Base-by-base conservation (phyloP, 2,888 invertebrate species). In the Peribatodes rhomboidaria region DNA sequence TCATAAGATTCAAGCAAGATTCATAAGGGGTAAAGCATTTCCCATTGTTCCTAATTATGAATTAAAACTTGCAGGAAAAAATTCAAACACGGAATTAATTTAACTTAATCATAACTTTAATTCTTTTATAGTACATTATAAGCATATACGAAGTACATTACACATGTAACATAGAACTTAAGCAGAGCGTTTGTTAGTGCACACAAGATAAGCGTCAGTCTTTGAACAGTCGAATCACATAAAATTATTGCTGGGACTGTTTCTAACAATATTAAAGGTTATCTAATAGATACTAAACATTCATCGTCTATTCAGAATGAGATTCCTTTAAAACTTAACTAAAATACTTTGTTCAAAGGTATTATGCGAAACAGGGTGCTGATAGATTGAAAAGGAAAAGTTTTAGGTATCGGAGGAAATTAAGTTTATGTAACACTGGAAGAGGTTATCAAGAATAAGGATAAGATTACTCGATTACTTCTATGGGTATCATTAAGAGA, bases 181-280 rank as follows among this genome's bases (percentile, higher is more conserved):
- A 70, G 80, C 74, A 76, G 70, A 80, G 67, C 73, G 79, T 80
- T 81, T 78, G 60, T 82, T 83, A 83, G 85, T 86, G 85, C 87
- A 87, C 86, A 86, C 82, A 86, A 80, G 76, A 77, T 75, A 79
- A 80, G 83, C 81, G 78, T 91, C 90, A 91, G 90, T 91, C 90
- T 90, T 90, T 86, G 80, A 84, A 88, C 86, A 88, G 88, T 89
- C 88, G 70, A 87, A 89, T 89, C 87, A 90, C 89, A 89, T 85
- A 81, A 85, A 84, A 82, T 90, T 90, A 91, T 91, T 90, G 90
- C 90, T 90, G 89, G 72, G 81, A 83, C 80, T 81, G 84, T 83
- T 75, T 77, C 76, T 79, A 79, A 69, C 69, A 68, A 68, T 47
- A 61, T 70, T 67, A 73, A 68, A 66, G 62, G 58, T 65, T 68